These are phyloP conservation scores for Muscicapa comitata DNA, from an alignment of 2,797 vertebrate genomes.

Conservation along the genomic window DNA sequence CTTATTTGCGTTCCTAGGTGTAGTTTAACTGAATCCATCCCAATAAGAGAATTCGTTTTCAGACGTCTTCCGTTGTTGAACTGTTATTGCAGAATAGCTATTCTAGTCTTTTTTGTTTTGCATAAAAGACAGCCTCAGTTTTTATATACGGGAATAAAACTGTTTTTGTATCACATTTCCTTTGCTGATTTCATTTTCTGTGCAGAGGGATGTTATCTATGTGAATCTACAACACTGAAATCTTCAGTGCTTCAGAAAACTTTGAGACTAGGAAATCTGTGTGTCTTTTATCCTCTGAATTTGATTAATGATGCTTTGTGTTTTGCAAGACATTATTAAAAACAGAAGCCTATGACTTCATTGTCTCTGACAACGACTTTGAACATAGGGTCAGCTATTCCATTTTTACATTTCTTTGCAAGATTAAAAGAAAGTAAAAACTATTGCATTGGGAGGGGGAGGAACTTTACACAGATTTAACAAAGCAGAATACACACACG, in stretches of 20 bases:
- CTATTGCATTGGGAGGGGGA: slow-evolving; percentile 50
- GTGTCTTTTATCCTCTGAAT: slow-evolving; percentile 73
- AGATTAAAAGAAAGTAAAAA: slow-evolving; percentile 81
- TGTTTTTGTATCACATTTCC: slow-evolving; percentile 36
- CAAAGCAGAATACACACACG: slow-evolving; percentile 73
- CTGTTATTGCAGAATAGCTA: not conserved
- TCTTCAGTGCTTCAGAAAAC: slow-evolving; percentile 43
- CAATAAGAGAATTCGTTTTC: not conserved
- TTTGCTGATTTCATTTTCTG: slow-evolving; percentile 37
- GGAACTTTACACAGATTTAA: slow-evolving; percentile 72
- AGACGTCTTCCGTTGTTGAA: not conserved
- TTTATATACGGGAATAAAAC: slow-evolving; percentile 43
- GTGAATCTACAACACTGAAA: slow-evolving; percentile 64
- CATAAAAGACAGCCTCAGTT: not conserved
- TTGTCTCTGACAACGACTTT: slow-evolving; percentile 77
- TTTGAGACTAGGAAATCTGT: slow-evolving; percentile 69
- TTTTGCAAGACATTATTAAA: slow-evolving; percentile 79
- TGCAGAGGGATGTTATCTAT: slow-evolving; percentile 56
- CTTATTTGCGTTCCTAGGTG: not conserved
- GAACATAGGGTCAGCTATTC: slow-evolving; percentile 75
- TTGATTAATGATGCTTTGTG: slow-evolving; percentile 77
- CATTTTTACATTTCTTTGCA: slow-evolving; percentile 75
- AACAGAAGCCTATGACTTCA: slow-evolving; percentile 81
- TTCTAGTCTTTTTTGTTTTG: not conserved
- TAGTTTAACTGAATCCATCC: not conserved